Base-by-base conservation (phyloP, 2,797 vertebrate species). In the Sebastes minor region DNA sequence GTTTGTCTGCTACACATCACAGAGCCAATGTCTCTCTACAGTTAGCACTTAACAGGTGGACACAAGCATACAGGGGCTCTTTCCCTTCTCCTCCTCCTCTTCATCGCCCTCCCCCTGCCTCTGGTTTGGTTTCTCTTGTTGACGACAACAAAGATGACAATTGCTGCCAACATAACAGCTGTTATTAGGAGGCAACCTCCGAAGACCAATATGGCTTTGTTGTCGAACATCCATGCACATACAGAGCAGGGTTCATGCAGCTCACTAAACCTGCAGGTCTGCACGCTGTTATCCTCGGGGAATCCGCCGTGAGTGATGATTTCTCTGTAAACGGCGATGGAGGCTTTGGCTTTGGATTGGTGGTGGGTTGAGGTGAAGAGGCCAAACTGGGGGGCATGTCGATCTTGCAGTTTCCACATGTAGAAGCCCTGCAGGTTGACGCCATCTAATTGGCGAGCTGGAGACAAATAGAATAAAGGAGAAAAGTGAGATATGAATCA, bases 401-500 rank as follows among this genome's bases (percentile, higher is more conserved):
- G 95, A 91, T 99, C 98, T 32, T 97, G 97, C 62, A 99, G 89
- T 56, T 96, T 97, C 96, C 97, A 99, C 6, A 97, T 83, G 0
- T 97, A 99, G 85, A 99, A 99, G 61, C 98, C 98, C 89, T 95
- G 95, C 59, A 99, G 90, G 89, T 97, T 97, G 82, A 99, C 93
- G 70, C 96, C 94, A 82, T 99, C 98, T 28, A 96, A 76, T 46
- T 96, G 90, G 35, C 90, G 94, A 80, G 98, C 98, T 99, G 82
- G n/a, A 83, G 68, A 78, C 30, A 81, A 81, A 88, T n/a, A 69
- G 18, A 73, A 73, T 9, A 27, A 55, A 65, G 14, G 52, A 53
- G 12, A 46, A 49, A 59, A 33, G 6, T 62, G 22, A 62, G 16
- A 32, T 22, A 30, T 28, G 3, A 63, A 56, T 22, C 10, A 42